Percentiles rank a stretch among this genome's conserved stretches.
Conservation (phyloP, 1,140 invertebrate species). For the Drosophila mojavensis region DNA sequence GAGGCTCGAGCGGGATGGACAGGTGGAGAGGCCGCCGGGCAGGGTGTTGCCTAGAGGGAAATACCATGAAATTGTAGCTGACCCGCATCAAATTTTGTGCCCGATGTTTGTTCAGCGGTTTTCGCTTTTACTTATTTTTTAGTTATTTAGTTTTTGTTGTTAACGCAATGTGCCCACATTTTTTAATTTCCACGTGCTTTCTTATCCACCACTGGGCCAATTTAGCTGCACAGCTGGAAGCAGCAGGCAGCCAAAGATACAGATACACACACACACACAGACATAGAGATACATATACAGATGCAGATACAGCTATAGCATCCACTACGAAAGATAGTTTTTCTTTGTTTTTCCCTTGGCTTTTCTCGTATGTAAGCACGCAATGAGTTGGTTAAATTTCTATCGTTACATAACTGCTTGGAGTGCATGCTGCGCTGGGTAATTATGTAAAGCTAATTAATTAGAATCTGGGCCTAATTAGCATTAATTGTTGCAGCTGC, state of each 20-base stretch:
- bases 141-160: neutral
- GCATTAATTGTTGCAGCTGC: slow-evolving; percentile 47
- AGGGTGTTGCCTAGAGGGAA: neutral
- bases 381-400: slow-evolving; percentile 27
- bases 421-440: neutral
- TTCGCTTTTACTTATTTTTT: slow-evolving; percentile 6
- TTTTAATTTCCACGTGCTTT: slow-evolving; percentile 13
- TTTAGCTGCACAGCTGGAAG: slow-evolving; percentile 40
- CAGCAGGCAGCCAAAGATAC: neutral
- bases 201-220: slow-evolving; percentile 6
- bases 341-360: neutral
- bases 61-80: slow-evolving; percentile 29
- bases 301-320: neutral
- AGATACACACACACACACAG: neutral
- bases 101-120: slow-evolving; percentile 7
- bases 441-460: slow-evolving; percentile 22
- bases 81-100: slow-evolving; percentile 42
- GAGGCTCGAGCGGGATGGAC: neutral
- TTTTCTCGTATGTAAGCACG: neutral
- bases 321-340: slow-evolving; percentile 2
- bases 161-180: slow-evolving; percentile 10
- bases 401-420: slow-evolving; percentile 13
- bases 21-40: neutral
- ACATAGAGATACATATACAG: slow-evolving; percentile 11
- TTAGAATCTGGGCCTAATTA: slow-evolving; percentile 23